Conservation (phyloP, 1,140 invertebrate species). For the Aphelenchoides fujianensis region DNA sequence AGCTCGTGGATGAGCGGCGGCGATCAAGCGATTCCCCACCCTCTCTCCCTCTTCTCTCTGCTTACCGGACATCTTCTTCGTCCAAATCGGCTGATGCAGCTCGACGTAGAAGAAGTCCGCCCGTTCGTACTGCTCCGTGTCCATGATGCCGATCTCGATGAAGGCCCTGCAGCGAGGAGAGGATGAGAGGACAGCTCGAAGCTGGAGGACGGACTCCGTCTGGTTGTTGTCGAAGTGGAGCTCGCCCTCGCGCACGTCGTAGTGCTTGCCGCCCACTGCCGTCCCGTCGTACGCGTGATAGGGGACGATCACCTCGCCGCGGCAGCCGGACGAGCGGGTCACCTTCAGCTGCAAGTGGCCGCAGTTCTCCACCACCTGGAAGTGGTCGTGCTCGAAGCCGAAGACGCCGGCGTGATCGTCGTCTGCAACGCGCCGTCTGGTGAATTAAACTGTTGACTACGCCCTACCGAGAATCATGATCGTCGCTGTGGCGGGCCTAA, state of each 20-base stretch:
- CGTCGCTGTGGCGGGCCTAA: conserved; percentile 85
- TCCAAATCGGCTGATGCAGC: conserved; percentile 54
- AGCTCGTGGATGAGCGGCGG: too few relatives aligned
- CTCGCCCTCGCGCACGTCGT: conserved; percentile 75
- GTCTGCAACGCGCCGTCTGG: too few relatives aligned
- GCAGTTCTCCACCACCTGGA: conserved; percentile 75
- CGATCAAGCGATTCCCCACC: too few relatives aligned
- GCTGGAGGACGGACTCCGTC: conserved; percentile 85
- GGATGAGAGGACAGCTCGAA: too few relatives aligned
- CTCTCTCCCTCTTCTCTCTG: too few relatives aligned
- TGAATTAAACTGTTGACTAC: conserved; percentile 17
- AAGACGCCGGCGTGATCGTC: conserved; percentile 98
- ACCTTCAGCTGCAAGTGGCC: conserved; percentile 80
- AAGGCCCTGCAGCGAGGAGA: conserved; percentile 63
- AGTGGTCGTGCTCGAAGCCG: conserved; percentile 76
- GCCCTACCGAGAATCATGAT: conserved; percentile 79
- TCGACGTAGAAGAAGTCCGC: conserved; percentile 63
- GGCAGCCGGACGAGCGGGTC: conserved; percentile 80
- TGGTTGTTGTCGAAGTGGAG: conserved; percentile 95
- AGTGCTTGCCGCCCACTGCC: conserved; percentile 83
- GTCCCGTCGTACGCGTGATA: conserved; percentile 88
- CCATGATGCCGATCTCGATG: conserved; percentile 65
- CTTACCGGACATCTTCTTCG: conserved; percentile 62
- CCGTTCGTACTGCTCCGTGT: conserved; percentile 66
- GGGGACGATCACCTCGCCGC: conserved; percentile 82